Percentiles rank a stretch among this genome's conserved stretches.
These are phyloP conservation scores for Coelopa pilipes DNA, from an alignment of 2,888 invertebrate genomes.

Conservation along the genomic window DNA sequence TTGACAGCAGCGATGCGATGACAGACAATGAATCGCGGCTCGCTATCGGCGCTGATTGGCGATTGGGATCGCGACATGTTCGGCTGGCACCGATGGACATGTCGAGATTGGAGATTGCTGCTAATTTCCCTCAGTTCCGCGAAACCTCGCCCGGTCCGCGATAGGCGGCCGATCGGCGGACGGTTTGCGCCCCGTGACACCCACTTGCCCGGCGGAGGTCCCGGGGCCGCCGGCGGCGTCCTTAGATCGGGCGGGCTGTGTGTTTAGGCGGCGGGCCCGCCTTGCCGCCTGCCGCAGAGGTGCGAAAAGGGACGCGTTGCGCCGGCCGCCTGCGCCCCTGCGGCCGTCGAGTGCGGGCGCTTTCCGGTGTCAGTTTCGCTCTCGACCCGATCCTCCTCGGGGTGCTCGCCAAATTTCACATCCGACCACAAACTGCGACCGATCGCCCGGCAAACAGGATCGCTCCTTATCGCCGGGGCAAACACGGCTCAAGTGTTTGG, in stretches of 20 bases:
- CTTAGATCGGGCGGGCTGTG: too few relatives aligned
- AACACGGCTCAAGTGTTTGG: constrained; percentile 29
- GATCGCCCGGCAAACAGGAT: constrained; percentile 14
- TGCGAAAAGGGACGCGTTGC: neutral
- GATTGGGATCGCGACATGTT: constrained; percentile 4
- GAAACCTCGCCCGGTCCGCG: too few relatives aligned
- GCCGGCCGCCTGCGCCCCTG: neutral
- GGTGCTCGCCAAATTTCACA: constrained; percentile 24
- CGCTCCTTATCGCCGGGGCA: constrained; percentile 13
- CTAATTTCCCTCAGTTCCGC: constrained; percentile 4
- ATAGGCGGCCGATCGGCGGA: too few relatives aligned
- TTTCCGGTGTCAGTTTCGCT: neutral
- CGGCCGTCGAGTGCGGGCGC: constrained; percentile 5
- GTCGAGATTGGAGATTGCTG: neutral
- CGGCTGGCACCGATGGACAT: neutral
- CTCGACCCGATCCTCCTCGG: too few relatives aligned
- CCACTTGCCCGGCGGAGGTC: too few relatives aligned
- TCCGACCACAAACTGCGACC: constrained; percentile 26
- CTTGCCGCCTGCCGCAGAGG: constrained; percentile 4
- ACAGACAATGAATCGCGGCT: constrained; percentile 31
- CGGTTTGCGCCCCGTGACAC: too few relatives aligned
- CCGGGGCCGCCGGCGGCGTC: too few relatives aligned
- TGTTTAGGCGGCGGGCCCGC: neutral
- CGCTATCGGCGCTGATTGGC: neutral
- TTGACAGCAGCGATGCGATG: constrained; percentile 40